Evolutionary conservation across 2,888 invertebrate genomes (phyloP), one percentile per base, ranked within the genome.

Genomic region (Microctonus aethiopoides): DNA sequence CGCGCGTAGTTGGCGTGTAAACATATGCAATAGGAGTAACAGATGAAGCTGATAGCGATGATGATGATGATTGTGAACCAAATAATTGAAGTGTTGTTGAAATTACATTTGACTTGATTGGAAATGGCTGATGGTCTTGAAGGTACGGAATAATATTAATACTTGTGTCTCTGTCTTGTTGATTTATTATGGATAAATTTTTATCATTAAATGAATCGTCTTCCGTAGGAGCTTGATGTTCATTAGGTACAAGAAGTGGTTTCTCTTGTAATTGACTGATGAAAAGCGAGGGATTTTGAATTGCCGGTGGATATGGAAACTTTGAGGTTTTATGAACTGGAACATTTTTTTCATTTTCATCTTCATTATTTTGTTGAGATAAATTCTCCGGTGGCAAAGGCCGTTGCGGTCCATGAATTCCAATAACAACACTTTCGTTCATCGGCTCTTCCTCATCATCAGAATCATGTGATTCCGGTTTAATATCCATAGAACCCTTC

Each of bases 271-370:
- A 77, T 10, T 82, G 81, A 11, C 75, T 80, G 16, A 76, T 80
- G 2, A 87, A 79, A 3, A 86, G 71, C 1, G 88, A 85, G 0
- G 89, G 87, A 80, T 90, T 89, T 0, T 91, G 91, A 68, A 89
- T 88, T 78, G 91, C 91, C 20, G 92, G 83, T 0, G 89, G 89
- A 83, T 92, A 92, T 0, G 92, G 92, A 73, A 92, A 92, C 75
- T 91, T 90, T 0, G 89, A 88, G 78, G 69, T 46, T 34, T 39
- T 11, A 0, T 32, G 54, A 11, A 16, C 13, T n/a, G 71, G 85
- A 84, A 61, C 87, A 77, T 52, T 64, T 1, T 73, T 75, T 3
- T 73, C 71, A 6, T 79, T 75, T 6, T 78, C 76, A 29, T 81
- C 77, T 36, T 80, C 80, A 20, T 46, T n/a, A n/a, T 83, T 80